Conservation (phyloP, 2,888 invertebrate species). For the Drosophila kuntzei region DNA sequence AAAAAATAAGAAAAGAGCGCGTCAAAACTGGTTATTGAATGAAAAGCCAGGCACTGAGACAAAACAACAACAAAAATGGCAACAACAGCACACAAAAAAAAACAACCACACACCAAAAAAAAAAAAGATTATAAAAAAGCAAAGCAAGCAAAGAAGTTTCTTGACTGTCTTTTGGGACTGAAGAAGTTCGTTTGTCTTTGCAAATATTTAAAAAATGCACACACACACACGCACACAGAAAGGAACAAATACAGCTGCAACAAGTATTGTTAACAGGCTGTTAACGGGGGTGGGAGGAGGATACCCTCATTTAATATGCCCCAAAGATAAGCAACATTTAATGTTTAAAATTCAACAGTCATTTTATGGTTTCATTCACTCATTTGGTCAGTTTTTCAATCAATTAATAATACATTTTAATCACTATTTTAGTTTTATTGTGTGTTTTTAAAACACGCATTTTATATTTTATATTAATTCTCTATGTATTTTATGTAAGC, state of each 20-base stretch:
- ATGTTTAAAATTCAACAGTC: slow-evolving; percentile 17
- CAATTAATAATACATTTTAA: slow-evolving; percentile 29
- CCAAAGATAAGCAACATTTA: slow-evolving; percentile 8
- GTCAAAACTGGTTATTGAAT: slow-evolving; percentile 81
- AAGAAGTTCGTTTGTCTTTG: slow-evolving; percentile 27
- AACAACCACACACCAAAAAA: slow-evolving; percentile 27
- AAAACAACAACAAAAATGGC: slow-evolving; percentile 57
- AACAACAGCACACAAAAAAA: slow-evolving; percentile 34
- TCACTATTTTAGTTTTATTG: slow-evolving; percentile 35
- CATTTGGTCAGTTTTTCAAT: slow-evolving; percentile 25
- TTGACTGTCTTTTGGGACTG: slow-evolving; percentile 43
- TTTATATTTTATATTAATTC: slow-evolving; percentile 5
- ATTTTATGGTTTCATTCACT: slow-evolving; percentile 43
- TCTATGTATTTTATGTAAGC: slow-evolving; percentile 33
- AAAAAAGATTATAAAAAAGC: slow-evolving; percentile 44
- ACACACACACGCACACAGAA: slow-evolving; percentile 33
- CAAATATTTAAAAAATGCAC: slow-evolving; percentile 75
- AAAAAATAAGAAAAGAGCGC: slow-evolving; percentile 53
- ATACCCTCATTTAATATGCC: slow-evolving; percentile 3
- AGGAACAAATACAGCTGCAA: slow-evolving; percentile 53
- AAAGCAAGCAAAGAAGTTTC: slow-evolving; percentile 69
- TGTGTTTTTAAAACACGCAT: slow-evolving; percentile 40
- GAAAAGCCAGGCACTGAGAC: slow-evolving; percentile 63
- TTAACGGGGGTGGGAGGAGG: neutral
- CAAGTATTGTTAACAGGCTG: slow-evolving; percentile 12